Conservation (phyloP, 1,140 invertebrate genomes). For the Drosophila fuyamai region DNA sequence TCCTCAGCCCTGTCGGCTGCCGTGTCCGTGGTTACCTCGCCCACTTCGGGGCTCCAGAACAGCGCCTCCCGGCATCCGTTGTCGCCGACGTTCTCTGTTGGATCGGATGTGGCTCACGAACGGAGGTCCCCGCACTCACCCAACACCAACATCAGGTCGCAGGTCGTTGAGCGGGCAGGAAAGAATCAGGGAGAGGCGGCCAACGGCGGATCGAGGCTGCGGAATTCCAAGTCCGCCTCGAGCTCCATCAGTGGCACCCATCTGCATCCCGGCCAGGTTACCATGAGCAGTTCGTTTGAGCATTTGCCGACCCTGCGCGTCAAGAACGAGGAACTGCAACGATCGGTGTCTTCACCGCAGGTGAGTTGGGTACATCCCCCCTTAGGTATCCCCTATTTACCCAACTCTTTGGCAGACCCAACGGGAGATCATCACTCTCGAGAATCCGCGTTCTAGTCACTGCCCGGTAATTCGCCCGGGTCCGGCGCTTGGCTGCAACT, state of each 20-base stretch:
- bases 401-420: constrained; percentile 57
- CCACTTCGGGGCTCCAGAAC: constrained; percentile 46
- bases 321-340: constrained; percentile 86
- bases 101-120: constrained; percentile 57
- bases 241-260: constrained; percentile 47
- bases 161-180: constrained; percentile 37
- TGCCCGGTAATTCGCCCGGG: constrained; percentile 92
- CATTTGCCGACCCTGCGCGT: constrained; percentile 85
- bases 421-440: constrained; percentile 81
- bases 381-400: neutral
- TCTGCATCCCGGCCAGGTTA: constrained; percentile 63
- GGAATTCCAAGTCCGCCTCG: constrained; percentile 70
- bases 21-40: constrained; percentile 71
- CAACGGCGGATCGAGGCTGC: constrained; percentile 61
- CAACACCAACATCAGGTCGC: constrained; percentile 18
- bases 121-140: constrained; percentile 65
- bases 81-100: constrained; percentile 65
- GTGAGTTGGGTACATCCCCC: constrained; percentile 39
- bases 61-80: constrained; percentile 54
- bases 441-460: constrained; percentile 87
- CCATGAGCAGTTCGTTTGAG: constrained; percentile 77
- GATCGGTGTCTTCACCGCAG: constrained; percentile 87
- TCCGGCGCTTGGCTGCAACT: constrained; percentile 93
- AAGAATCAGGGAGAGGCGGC: constrained; percentile 29
- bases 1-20: constrained; percentile 34